phyloP scores from a whole-genome alignment of 2,888 invertebrate species.

The Venusia cambrica region DNA sequence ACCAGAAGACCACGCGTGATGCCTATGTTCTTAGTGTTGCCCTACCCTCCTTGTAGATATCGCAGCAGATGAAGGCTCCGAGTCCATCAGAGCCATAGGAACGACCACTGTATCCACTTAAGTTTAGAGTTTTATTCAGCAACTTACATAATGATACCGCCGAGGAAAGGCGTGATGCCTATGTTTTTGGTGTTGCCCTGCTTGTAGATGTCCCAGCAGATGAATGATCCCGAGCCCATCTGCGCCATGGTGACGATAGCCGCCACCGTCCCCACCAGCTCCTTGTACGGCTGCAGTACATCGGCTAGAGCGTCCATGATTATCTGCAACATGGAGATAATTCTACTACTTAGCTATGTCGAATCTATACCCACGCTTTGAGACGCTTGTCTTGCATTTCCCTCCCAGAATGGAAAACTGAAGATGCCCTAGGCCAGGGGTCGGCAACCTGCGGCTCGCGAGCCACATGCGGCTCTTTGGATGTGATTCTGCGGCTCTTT shows the following conservation, averaged over 20 bases:
- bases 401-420: no score
- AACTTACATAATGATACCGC: slow-evolving; percentile 89
- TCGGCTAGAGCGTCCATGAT: slow-evolving; percentile 76
- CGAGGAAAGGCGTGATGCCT: slow-evolving; percentile 86
- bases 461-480: no score
- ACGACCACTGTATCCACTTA: slow-evolving; percentile 86
- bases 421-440: no score
- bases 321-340: no score
- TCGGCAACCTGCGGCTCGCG: no score
- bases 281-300: slow-evolving; percentile 84
- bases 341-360: no score
- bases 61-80: slow-evolving; percentile 87
- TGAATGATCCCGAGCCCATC: slow-evolving; percentile 89
- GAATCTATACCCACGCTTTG: no score
- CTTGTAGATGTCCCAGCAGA: slow-evolving; percentile 87
- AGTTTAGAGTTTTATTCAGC: not conserved
- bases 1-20: no score
- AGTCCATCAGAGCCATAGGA: slow-evolving; percentile 91
- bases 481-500: no score
- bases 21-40: slow-evolving; percentile 83
- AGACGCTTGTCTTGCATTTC: no score
- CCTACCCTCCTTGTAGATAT: slow-evolving; percentile 86
- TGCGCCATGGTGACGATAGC: slow-evolving; percentile 89
- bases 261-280: slow-evolving; percentile 84
- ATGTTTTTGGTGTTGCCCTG: slow-evolving; percentile 84